Base-by-base conservation (phyloP, 2,113 vertebrate genomes). In the Ophthalmolycus amberensis region DNA sequence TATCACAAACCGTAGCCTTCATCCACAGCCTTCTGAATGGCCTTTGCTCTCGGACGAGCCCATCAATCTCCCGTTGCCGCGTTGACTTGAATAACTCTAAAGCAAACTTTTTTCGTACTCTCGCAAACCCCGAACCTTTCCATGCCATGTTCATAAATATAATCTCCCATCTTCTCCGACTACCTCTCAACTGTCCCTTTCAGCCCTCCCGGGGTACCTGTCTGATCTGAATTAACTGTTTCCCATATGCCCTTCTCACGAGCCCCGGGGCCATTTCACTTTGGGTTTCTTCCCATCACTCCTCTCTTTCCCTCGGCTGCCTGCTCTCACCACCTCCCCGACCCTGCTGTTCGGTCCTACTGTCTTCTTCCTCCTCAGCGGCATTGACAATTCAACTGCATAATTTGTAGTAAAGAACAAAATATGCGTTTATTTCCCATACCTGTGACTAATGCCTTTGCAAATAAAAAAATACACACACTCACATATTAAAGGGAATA, bases 141-240 rank as follows among this genome's bases (percentile, higher is more conserved):
- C 15, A 9, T 0, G 4, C 62, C 48, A 56, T 46, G n/a, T 73
- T 44, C 38, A 60, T 32, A 50, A 63, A 75, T 75, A 37, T 16
- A 48, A 63, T 9, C 42, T 32, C 29, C 42, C 59, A n/a, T 37
- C 72, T 50, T 37, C 42, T 44, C 54, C 22, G 32, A 44, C 71
- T 44, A 18, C 67, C 6, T 70, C 48, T 29, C 32, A 15, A 52
- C 46, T n/a, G 67, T 74, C 58, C 42, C 59, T 25, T 50, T 37
- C 58, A 50, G 44, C 29, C 22, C 29, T 50, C 16, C 29, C 56
- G 32, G n/a, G 32, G 16, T 40, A 44, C 27, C 72, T 48, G 16
- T 74, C 56, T 48, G n/a, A 74, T 74, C 40, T n/a, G 42, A 74
- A 63, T 46, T 46, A 62, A 37, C 58, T 7, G 25, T 20, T 73